Percentiles rank a stretch among this genome's conserved stretches.
phyloP scores from a whole-genome alignment of 2,113 vertebrate genomes.

The Pipa parva region DNA sequence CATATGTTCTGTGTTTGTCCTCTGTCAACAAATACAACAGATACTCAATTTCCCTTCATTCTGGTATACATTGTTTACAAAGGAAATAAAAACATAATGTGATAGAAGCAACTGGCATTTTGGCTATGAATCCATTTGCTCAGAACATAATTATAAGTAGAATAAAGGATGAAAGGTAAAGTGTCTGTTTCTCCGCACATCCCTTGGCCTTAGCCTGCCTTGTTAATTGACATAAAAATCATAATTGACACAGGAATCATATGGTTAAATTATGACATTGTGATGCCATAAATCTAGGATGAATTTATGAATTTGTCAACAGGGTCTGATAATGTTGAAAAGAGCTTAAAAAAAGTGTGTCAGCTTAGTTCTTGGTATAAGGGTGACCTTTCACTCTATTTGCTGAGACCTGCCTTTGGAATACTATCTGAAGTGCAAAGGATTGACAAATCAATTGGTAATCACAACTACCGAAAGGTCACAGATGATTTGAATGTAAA shows the following conservation, averaged over 20 bases:
- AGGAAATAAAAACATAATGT: neutral
- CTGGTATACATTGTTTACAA: no score
- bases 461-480: constrained; percentile 23
- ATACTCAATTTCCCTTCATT: no score
- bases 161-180: constrained; percentile 37
- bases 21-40: no score
- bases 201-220: constrained; percentile 27
- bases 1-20: no score
- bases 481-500: constrained; percentile 31
- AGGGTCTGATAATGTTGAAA: constrained; percentile 27
- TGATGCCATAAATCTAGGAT: constrained; percentile 21
- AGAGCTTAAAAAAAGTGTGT: constrained; percentile 30
- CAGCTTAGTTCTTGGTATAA: constrained; percentile 26
- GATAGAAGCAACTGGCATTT: neutral
- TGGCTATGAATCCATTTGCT: constrained; percentile 6
- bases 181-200: constrained; percentile 10
- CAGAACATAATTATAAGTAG: constrained; percentile 13
- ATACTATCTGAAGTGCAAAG: neutral
- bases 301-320: constrained; percentile 40
- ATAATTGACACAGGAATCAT: constrained; percentile 37
- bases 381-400: constrained; percentile 35
- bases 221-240: constrained; percentile 26
- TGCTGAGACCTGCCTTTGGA: constrained; percentile 15
- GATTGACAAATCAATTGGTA: constrained; percentile 36
- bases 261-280: constrained; percentile 39